Base-by-base conservation (phyloP, 2,797 vertebrate genomes). In the Lepus townsendii region DNA sequence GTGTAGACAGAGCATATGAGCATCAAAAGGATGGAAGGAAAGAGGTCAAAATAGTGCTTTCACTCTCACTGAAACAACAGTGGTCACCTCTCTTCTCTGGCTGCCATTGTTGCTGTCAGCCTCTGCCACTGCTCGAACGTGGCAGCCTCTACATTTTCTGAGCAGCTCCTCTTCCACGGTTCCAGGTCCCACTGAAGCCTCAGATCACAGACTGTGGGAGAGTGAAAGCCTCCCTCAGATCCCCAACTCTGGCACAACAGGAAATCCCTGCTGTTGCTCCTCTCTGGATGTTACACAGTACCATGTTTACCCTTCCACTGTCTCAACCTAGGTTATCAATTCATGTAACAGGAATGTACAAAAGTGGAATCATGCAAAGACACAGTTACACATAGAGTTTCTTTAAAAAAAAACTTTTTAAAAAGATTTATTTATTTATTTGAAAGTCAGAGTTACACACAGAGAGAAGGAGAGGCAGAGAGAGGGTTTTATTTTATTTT, bases 1-100 rank as follows among this genome's bases (percentile, higher is more conserved):
- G 30, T 86, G 69, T 83, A 57, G 65, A 16, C 0, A 4, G 11
- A 1, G 32, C 1, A 13, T 1, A 6, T 0, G 38, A 2, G 7
- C 17, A 57, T 57, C 14, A 62, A 65, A 42, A 57, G 16, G 7
- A 14, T 54, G 27, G 13, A 79, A 66, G 52, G 22, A n/a, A 75
- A 63, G 35, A 47, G 72, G 35, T 16, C 26, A 24, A 17, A 17
- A 7, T 24, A 30, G 60, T 52, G 35, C 30, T 47, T 62, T 79
- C 26, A 60, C 16, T 66, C 24, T n/a, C 71, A 63, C 19, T 27
- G 20, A 26, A 27, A 54, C 60, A 16, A 24, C 1, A 68, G 11
- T 6, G 5, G 52, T 62, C 27, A 0, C 12, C 13, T 72, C 5
- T 71, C 16, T 26, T 84, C 27, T 85, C 73, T 62, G 12, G 16